Conservation (phyloP, 2,888 invertebrate genomes). For the Sinhomidia bicolor region DNA sequence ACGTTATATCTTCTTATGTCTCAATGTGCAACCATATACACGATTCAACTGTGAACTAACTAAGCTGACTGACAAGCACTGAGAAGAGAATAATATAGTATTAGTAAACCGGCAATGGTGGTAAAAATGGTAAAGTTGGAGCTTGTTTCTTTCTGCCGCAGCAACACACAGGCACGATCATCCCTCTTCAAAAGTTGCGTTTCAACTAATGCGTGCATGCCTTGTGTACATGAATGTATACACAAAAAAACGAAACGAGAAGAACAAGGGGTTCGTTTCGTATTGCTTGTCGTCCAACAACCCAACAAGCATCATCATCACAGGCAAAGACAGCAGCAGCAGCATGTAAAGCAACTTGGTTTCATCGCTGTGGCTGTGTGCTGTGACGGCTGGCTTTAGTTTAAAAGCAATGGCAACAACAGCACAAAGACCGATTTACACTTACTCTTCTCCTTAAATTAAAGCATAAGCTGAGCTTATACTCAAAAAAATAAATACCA, state of each 20-base stretch:
- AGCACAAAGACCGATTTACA: constrained; percentile 15
- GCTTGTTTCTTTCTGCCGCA: constrained; percentile 6
- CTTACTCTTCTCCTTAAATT: constrained; percentile 61
- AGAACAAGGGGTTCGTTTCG: constrained; percentile 29
- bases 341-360: neutral
- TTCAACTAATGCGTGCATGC: constrained; percentile 46
- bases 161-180: constrained; percentile 30
- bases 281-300: neutral
- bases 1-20: too few species aligned
- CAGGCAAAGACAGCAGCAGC: neutral
- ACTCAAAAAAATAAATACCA: too few species aligned
- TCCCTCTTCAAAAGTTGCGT: constrained; percentile 47
- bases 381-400: too few species aligned
- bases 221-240: constrained; percentile 35
- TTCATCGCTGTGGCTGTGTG: neutral
- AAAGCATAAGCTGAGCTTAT: constrained; percentile 35
- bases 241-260: neutral
- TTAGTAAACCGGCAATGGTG: constrained; percentile 1
- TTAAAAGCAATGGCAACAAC: too few species aligned
- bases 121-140: neutral
- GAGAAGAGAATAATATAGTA: neutral
- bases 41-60: neutral
- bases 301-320: neutral
- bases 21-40: too few species aligned
- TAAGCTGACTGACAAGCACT: neutral